Base-by-base conservation (phyloP, 2,113 vertebrate species). In the Myiagra hebetior region DNA sequence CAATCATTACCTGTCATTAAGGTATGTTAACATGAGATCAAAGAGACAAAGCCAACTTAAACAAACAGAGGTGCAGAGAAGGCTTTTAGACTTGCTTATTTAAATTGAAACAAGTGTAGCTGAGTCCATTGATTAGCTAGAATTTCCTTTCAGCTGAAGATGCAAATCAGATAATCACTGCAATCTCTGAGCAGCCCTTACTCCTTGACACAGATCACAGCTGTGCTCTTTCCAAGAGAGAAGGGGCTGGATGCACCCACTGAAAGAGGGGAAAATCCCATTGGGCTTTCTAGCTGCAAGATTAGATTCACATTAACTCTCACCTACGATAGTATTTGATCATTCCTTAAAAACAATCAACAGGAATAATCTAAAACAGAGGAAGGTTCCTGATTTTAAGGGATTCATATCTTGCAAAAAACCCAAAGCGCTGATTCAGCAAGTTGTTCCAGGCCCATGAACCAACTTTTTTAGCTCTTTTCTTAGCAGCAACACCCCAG, bases 1-100 rank as follows among this genome's bases (percentile, higher is more conserved):
- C 97, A 98, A 98, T 99, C 98, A 98, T 98, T 98, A 99, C 98
- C 97, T 98, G 98, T 94, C 98, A 98, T 98, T 98, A 98, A 98
- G 97, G 97, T 98, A 98, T 98, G 98, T 97, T 98, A 98, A 98
- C 98, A 98, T 97, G 96, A 98, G 98, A 98, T 98, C 98, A 99
- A 98, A 98, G 97, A 95, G 95, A 85, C 96, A 95, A 96, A 98
- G 97, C 94, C 97, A 97, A 97, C 94, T 98, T 98, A 98, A 98
- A 98, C 97, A 98, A 98, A 98, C 97, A 98, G 95, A 87, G 59
- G 41, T 91, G 94, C 96, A 98, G 96, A 93, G 91, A 97, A 94
- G 79, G 94, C 89, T 76, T 97, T 97, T 97, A 98, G 96, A 90
- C 97, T 95, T 83, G 50, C 87, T 91, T 86, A 46, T 94, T 98